Percentiles rank a stretch among this genome's conserved stretches.
Conservation (phyloP, 2,888 invertebrate genomes). For the Oxystoma pomonae region DNA sequence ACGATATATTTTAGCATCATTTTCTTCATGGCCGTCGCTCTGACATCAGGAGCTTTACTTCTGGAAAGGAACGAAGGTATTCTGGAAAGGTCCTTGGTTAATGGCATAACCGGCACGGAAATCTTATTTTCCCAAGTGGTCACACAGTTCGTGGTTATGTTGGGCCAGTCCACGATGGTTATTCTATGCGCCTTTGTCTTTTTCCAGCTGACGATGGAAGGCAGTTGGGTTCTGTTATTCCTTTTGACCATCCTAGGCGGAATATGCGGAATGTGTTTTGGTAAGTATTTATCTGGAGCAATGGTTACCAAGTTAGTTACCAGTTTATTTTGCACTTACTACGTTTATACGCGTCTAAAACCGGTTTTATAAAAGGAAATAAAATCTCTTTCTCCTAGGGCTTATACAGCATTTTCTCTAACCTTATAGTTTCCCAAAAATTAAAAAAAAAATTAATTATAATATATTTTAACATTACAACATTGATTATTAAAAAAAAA, state of each 20-base stretch:
- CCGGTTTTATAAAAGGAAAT: too few relatives aligned
- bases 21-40: slow-evolving; percentile 89
- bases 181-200: slow-evolving; percentile 73
- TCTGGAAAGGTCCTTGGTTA: slow-evolving; percentile 82
- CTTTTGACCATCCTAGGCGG: slow-evolving; percentile 76
- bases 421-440: too few relatives aligned
- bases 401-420: too few relatives aligned
- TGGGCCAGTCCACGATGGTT: slow-evolving; percentile 76
- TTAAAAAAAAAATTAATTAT: too few relatives aligned
- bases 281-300: slow-evolving; percentile 26
- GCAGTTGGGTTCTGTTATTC: slow-evolving; percentile 71
- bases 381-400: too few relatives aligned
- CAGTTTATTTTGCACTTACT: too few relatives aligned
- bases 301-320: too few relatives aligned
- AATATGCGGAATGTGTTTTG: slow-evolving; percentile 90
- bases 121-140: slow-evolving; percentile 83
- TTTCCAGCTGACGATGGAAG: slow-evolving; percentile 74
- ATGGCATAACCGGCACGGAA: slow-evolving; percentile 77
- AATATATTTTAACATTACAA: too few relatives aligned
- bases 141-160: slow-evolving; percentile 84
- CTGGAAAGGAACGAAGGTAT: slow-evolving; percentile 87
- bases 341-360: too few relatives aligned
- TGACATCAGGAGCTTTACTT: slow-evolving; percentile 87
- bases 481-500: too few relatives aligned
- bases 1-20: slow-evolving; percentile 67